Evolutionary conservation across 2,113 vertebrate genomes (phyloP).

Genomic region (Atractosteus spatula): DNA sequence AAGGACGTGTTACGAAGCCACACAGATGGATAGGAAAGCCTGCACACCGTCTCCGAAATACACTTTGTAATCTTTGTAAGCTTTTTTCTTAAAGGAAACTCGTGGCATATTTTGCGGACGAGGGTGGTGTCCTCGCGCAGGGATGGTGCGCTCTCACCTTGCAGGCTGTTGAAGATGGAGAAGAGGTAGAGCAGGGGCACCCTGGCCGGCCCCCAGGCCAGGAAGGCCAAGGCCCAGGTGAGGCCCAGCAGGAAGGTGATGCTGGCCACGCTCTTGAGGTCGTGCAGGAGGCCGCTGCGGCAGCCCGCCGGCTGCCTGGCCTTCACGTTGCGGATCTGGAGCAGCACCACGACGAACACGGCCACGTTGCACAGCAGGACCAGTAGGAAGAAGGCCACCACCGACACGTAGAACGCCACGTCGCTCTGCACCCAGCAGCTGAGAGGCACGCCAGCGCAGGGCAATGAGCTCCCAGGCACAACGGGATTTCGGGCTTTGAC

Average conservation of each 20-base stretch:
- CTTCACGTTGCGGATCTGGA: constrained; percentile 70
- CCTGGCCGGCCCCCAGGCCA: constrained; percentile 69
- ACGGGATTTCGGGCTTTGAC: no score
- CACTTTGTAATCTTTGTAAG: no score
- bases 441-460: constrained; percentile 24
- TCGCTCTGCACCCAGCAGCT: constrained; percentile 83
- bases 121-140: background rate
- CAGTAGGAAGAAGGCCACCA: constrained; percentile 72
- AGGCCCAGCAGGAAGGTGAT: constrained; percentile 83
- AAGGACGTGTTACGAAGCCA: no score
- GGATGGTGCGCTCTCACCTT: constrained; percentile 62
- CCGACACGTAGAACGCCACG: constrained; percentile 67
- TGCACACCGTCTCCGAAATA: no score
- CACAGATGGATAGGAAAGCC: no score
- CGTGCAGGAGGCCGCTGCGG: constrained; percentile 43
- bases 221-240: constrained; percentile 78
- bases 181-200: constrained; percentile 78
- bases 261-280: constrained; percentile 72
- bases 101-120: no score
- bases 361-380: constrained; percentile 71
- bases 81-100: no score
- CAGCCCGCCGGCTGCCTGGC: constrained; percentile 48
- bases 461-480: no score
- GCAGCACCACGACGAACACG: constrained; percentile 76
- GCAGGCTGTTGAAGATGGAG: constrained; percentile 76